Conservation (phyloP, 1,140 invertebrate genomes). For the Antheraea mylitta region DNA sequence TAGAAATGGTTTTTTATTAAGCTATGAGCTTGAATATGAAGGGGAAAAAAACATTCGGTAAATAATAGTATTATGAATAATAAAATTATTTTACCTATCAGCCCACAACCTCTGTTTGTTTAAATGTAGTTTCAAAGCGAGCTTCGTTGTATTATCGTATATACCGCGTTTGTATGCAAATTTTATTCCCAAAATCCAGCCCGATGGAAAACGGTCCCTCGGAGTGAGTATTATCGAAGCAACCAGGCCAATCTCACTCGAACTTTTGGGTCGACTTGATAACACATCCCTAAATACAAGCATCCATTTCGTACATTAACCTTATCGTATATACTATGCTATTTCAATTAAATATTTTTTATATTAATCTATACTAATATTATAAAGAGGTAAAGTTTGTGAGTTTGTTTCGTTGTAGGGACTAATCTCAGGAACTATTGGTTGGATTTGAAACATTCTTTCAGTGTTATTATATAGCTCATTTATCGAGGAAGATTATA, state of each 20-base stretch:
- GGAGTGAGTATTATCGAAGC: slow-evolving; percentile 51
- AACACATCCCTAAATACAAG: slow-evolving; percentile 41
- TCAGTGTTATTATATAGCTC: no score
- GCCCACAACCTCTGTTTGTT: slow-evolving; percentile 11
- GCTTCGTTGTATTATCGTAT: slow-evolving; percentile 41
- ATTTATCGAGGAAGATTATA: no score
- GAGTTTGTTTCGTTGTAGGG: no score
- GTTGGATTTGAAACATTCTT: no score
- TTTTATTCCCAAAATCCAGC: slow-evolving; percentile 63
- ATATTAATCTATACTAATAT: no score
- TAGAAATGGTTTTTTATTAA: no score
- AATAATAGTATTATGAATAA: neutral
- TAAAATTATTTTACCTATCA: neutral
- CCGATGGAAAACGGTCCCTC: slow-evolving; percentile 60
- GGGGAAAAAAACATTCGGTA: no score
- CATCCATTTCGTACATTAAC: slow-evolving; percentile 36
- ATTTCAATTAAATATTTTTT: slow-evolving; percentile 38
- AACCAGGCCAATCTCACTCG: slow-evolving; percentile 23
- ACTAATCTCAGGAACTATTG: no score
- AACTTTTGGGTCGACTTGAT: slow-evolving; percentile 69
- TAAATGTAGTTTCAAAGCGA: slow-evolving; percentile 35
- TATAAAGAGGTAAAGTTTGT: no score
- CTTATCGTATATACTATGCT: slow-evolving; percentile 39
- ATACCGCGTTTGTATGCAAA: slow-evolving; percentile 67
- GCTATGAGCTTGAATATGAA: no score